A percentile compares a stretch with the other conserved stretches of the same genome.
Evolutionary conservation across 2,113 vertebrate genomes (phyloP).

Genomic region (Epinephelus fuscoguttatus): DNA sequence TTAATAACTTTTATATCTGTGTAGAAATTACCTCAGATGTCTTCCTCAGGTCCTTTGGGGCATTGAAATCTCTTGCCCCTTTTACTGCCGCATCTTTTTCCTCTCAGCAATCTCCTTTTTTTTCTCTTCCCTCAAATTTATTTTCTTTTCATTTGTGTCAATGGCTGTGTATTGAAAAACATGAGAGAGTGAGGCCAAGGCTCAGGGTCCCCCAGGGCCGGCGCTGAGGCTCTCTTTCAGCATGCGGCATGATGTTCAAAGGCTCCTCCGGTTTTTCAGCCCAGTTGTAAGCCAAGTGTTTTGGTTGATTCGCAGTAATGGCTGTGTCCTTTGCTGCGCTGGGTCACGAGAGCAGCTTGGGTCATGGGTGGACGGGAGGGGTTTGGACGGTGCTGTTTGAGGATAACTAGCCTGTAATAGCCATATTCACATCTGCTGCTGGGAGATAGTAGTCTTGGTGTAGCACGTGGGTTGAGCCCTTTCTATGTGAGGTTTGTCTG

Average conservation of each 20-base stretch:
- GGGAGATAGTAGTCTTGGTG: slow-evolving; percentile 44
- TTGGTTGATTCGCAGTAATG: slow-evolving; percentile 65
- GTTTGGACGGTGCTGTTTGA: slow-evolving; percentile 38
- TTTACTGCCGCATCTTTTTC: slow-evolving; percentile 44
- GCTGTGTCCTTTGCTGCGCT: slow-evolving; percentile 42
- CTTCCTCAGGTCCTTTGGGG: slow-evolving; percentile 51
- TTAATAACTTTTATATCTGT: slow-evolving; percentile 73
- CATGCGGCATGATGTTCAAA: slow-evolving; percentile 69
- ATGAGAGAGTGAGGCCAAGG: slow-evolving; percentile 61
- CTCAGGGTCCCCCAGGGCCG: slow-evolving; percentile 49
- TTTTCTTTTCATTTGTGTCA: slow-evolving; percentile 74
- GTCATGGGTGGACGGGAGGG: slow-evolving; percentile 30
- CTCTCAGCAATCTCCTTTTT: slow-evolving; percentile 23
- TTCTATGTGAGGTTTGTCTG: slow-evolving; percentile 51
- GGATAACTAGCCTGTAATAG: slow-evolving; percentile 46
- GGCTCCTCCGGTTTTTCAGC: slow-evolving; percentile 57
- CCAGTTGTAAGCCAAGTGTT: slow-evolving; percentile 67
- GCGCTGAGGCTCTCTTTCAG: slow-evolving; percentile 54
- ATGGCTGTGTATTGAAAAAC: slow-evolving; percentile 75
- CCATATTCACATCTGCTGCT: slow-evolving; percentile 58
- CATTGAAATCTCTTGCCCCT: slow-evolving; percentile 49
- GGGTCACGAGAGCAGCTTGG: slow-evolving; percentile 40
- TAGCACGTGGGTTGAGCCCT: slow-evolving; percentile 25
- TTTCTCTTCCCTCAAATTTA: slow-evolving; percentile 50
- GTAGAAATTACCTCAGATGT: slow-evolving; percentile 70